Evolutionary conservation across 1,140 invertebrate species (phyloP), one percentile per base, ranked within the genome.

Genomic region (Aphis gossypii): DNA sequence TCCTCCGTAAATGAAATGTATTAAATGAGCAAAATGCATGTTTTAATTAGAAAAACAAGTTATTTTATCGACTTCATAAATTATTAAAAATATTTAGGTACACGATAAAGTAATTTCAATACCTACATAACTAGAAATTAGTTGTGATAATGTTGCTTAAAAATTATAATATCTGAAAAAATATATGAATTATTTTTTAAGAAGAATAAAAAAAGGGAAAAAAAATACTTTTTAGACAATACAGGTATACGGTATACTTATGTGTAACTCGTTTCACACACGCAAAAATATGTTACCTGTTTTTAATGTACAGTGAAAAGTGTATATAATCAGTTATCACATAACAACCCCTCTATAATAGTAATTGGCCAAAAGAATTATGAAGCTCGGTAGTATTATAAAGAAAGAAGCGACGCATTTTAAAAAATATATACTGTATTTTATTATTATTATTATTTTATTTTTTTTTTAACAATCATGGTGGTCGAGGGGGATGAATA

Each of bases 31-130:
- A 56, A 56, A 86, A 30, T 41, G 7, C 38, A 54, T 23, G n/a
- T 89, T 89, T 56, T 89, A 54, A 30, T 89, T 89, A 41, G 46
- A 51, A 51, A 88, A 88, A 48, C 0, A 88, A 30, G 46, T 88
- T 76, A 18, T 21, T 38, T 41, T 83, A 83, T 83, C 35, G 20
- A 2, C 20, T 38, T 38, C 0, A 41, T 23, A 84, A 25, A 84
- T 11, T 25, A 84, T 41, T 83, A 41, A 83, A 41, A 84, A 0
- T 21, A 84, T 84, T 84, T 44, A 84, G 3, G 38, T 41, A 44
- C 8, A 84, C 23, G 1, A 41, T 84, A 76, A 84, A 44, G 8
- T 23, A 25, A 84, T 44, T 30, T 25, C 38, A 41, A 25, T 41
- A n/a, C n/a, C n/a, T n/a, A 23, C 1, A 25, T 44, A 11, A 41